phyloP scores from a whole-genome alignment of 2,113 vertebrate species.

The Melospiza melodia region DNA sequence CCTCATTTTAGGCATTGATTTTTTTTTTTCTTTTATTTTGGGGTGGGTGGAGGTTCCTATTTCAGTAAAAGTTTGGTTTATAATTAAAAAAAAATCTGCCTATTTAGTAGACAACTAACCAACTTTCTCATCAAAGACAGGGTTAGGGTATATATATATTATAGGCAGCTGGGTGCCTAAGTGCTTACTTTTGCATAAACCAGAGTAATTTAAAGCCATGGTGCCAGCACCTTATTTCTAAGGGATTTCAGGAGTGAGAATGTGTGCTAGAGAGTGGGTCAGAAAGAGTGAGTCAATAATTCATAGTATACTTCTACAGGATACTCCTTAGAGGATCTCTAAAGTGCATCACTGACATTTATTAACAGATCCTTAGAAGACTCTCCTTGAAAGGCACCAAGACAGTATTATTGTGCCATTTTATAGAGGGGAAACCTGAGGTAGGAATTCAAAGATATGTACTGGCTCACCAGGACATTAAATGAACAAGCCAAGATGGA shows the following conservation, averaged over 20 bases:
- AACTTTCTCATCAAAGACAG: background rate
- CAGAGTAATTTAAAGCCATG: background rate
- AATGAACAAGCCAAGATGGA: background rate
- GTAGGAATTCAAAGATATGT: background rate
- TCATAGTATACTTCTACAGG: background rate
- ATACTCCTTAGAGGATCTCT: background rate
- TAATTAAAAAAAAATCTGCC: background rate
- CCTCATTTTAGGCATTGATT: background rate
- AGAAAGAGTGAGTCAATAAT: background rate
- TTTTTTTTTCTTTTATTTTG: background rate
- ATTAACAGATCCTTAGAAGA: conserved; percentile 6
- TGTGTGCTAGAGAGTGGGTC: background rate
- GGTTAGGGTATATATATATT: background rate
- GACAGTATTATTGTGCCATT: conserved; percentile 8
- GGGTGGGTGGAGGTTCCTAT: conserved; percentile 48
- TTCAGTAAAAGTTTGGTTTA: background rate
- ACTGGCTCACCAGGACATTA: background rate
- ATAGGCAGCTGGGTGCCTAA: background rate
- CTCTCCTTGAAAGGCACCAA: background rate
- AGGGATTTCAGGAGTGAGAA: background rate
- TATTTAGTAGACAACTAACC: background rate
- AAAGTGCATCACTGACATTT: background rate
- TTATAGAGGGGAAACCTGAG: conserved; percentile 8
- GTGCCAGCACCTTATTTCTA: background rate
- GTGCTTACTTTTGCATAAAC: background rate